Conservation (phyloP, 2,888 invertebrate species). For the Boloria selene region DNA sequence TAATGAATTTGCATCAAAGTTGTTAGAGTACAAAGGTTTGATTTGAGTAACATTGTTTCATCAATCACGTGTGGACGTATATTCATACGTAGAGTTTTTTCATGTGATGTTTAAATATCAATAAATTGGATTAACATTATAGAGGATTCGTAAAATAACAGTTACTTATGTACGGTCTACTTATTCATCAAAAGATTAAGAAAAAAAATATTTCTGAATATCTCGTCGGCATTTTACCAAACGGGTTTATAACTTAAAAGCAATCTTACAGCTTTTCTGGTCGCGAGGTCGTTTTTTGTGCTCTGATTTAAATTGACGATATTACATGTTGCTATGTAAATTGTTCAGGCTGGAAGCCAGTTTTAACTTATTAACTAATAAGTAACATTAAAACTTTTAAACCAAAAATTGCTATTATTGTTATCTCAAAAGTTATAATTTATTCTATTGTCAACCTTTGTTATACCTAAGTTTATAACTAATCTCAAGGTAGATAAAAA, state of each 20-base stretch:
- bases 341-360: slow-evolving; percentile 7
- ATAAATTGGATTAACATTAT: slow-evolving; percentile 6
- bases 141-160: slow-evolving; percentile 8
- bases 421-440: too few relatives aligned
- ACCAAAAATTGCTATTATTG: too few relatives aligned
- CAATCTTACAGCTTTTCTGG: slow-evolving; percentile 64
- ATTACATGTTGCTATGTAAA: slow-evolving; percentile 28
- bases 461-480: too few relatives aligned
- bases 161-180: background rate
- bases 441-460: too few relatives aligned
- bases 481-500: too few relatives aligned
- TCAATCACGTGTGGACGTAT: too few relatives aligned
- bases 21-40: too few relatives aligned
- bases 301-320: slow-evolving; percentile 47
- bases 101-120: too few relatives aligned
- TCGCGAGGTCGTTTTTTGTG: slow-evolving; percentile 64
- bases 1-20: background rate
- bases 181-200: background rate
- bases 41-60: too few relatives aligned
- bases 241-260: slow-evolving; percentile 47
- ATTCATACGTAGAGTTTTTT: too few relatives aligned
- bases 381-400: background rate
- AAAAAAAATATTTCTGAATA: slow-evolving; percentile 1
- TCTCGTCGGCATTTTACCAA: background rate
- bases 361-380: background rate